These are phyloP conservation scores for Colletes collaris DNA, from an alignment of 2,888 invertebrate species.

Conservation along the genomic window DNA sequence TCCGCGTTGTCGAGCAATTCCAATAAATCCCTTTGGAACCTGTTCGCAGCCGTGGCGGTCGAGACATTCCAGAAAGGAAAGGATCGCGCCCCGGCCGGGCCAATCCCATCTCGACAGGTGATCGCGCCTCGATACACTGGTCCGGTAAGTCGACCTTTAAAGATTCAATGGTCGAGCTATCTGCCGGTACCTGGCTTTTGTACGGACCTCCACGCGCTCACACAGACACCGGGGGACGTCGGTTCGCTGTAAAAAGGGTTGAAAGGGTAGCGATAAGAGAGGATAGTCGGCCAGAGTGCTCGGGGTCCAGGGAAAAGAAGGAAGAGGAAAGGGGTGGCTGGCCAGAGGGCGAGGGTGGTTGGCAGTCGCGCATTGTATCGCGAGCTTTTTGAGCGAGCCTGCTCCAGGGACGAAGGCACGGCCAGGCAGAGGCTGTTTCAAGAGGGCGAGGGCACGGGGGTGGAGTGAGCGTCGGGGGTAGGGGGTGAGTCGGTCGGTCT, in stretches of 20 bases:
- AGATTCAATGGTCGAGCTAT: constrained; percentile 66
- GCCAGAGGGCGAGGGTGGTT: constrained; percentile 43
- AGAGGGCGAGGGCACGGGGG: constrained; percentile 58
- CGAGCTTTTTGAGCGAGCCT: constrained; percentile 73
- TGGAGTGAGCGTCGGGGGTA: constrained; percentile 48
- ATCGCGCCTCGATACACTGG: constrained; percentile 28
- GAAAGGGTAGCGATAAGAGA: constrained; percentile 68
- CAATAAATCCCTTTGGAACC: constrained; percentile 2
- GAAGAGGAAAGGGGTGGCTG: constrained; percentile 52
- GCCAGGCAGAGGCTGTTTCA: constrained; percentile 63
- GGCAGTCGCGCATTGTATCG: constrained; percentile 73
- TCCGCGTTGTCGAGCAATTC: constrained; percentile 22
- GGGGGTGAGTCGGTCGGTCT: constrained; percentile 76
- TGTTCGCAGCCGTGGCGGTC: neutral
- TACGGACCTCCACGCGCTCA: constrained; percentile 27
- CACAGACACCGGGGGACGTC: constrained; percentile 16
- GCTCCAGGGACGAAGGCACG: constrained; percentile 62
- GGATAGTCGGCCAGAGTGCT: constrained; percentile 59
- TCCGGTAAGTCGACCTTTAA: constrained; percentile 57
- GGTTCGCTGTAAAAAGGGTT: constrained; percentile 64
- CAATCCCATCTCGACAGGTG: constrained; percentile 18
- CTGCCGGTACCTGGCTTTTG: constrained; percentile 61
- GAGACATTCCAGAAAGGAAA: neutral
- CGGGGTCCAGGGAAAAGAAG: constrained; percentile 62
- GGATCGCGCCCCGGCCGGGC: neutral